A percentile compares a stretch with the other conserved stretches of the same genome.
These are phyloP conservation scores for Petrolisthes manimaculis DNA, from an alignment of 2,888 invertebrate species.

Conservation along the genomic window DNA sequence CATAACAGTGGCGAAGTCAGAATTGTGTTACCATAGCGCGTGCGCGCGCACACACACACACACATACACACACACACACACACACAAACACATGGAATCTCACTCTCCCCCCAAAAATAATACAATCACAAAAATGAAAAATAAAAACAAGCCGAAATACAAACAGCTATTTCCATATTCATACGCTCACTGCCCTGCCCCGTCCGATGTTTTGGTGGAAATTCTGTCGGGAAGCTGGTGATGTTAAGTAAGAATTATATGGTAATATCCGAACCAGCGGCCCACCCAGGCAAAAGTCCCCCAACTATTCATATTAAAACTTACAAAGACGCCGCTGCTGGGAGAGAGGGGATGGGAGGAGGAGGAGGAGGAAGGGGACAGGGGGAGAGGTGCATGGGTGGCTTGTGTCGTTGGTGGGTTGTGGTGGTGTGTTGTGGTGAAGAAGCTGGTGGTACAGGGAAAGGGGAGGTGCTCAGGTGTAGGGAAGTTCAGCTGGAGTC, in stretches of 20 bases:
- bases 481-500: too few relatives aligned
- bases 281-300: neutral
- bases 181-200: neutral
- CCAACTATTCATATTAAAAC: constrained; percentile 26
- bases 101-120: neutral
- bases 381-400: neutral
- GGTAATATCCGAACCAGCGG: neutral
- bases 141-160: too few relatives aligned
- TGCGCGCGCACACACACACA: too few relatives aligned
- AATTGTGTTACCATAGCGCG: too few relatives aligned
- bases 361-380: neutral
- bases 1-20: too few relatives aligned
- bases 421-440: neutral
- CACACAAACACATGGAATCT: neutral
- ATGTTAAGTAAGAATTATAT: neutral
- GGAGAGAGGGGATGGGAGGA: neutral
- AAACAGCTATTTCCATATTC: neutral
- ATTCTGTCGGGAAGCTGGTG: neutral
- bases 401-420: neutral
- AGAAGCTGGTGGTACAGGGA: too few relatives aligned
- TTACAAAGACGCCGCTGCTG: neutral
- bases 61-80: neutral
- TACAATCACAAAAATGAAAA: too few relatives aligned
- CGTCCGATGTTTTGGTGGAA: neutral
- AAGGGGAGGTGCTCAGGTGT: neutral